These are phyloP conservation scores for Ornithoptera alexandrae DNA, from an alignment of 2,888 invertebrate genomes.

Conservation along the genomic window DNA sequence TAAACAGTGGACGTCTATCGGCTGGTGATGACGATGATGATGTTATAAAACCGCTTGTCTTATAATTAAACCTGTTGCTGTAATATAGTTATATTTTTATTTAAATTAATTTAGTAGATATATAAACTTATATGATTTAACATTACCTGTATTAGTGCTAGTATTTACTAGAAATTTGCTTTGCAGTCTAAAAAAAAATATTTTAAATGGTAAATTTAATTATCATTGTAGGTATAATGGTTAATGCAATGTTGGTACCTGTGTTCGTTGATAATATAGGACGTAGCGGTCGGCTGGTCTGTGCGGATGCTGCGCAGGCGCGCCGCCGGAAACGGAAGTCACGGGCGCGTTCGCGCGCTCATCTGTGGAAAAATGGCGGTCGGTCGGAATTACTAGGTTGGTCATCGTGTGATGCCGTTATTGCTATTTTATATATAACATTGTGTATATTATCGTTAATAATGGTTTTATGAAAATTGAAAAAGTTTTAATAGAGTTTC, in stretches of 20 bases:
- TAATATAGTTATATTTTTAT: too few species aligned
- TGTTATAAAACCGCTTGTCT: too few species aligned
- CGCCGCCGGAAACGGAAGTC: constrained; percentile 78
- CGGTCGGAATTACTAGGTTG: constrained; percentile 65
- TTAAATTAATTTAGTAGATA: too few species aligned
- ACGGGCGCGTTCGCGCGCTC: constrained; percentile 73
- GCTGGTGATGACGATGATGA: too few species aligned
- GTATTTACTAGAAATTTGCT: too few species aligned
- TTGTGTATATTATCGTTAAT: neutral
- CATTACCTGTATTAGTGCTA: too few species aligned
- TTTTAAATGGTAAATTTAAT: neutral
- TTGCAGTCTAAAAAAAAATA: too few species aligned
- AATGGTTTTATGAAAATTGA: neutral
- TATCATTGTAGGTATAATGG: constrained; percentile 1
- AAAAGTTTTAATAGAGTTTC: neutral
- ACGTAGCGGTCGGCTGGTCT: constrained; percentile 61
- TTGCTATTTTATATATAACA: constrained; percentile 12
- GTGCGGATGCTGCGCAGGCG: constrained; percentile 76
- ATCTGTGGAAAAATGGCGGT: constrained; percentile 69
- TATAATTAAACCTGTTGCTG: too few species aligned
- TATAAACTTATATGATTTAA: too few species aligned
- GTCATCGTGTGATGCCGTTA: constrained; percentile 39
- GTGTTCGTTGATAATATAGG: constrained; percentile 38
- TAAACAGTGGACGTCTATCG: too few species aligned
- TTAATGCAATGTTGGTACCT: constrained; percentile 32